Evolutionary conservation across 2,888 invertebrate species (phyloP).

Genomic region (Cantharis nigra): DNA sequence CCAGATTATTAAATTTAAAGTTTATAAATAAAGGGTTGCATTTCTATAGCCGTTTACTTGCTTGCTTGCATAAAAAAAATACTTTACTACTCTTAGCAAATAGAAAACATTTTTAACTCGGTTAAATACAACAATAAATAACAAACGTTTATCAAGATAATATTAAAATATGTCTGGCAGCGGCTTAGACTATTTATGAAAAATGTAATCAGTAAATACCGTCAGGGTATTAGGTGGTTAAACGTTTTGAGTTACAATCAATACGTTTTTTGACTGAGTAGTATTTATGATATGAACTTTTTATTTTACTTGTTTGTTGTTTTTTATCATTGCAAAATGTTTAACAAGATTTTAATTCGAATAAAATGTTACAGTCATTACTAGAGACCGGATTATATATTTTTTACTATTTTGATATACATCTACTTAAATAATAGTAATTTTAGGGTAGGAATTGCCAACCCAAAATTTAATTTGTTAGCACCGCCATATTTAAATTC

Average conservation of each 20-base stretch:
- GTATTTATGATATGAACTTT: not conserved
- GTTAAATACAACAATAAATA: not conserved
- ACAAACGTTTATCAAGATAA: not conserved
- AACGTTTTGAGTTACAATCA: not conserved
- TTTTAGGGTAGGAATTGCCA: no score
- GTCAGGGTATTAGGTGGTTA: not conserved
- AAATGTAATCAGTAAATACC: not conserved
- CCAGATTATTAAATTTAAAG: not conserved
- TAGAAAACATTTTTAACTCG: not conserved
- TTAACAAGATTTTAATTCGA: no score
- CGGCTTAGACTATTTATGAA: not conserved
- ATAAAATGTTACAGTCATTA: no score
- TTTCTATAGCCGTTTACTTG: not conserved
- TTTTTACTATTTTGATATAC: no score
- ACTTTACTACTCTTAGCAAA: not conserved
- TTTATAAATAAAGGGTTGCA: not conserved
- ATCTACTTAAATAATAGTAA: no score
- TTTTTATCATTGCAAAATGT: not conserved
- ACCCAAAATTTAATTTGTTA: no score
- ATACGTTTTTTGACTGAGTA: not conserved
- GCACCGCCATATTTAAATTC: no score
- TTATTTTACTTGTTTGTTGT: not conserved
- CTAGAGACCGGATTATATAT: no score
- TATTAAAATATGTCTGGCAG: not conserved
- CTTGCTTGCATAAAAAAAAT: not conserved